Evolutionary conservation across 2,113 vertebrate genomes (phyloP), one percentile per base, ranked within the genome.

Genomic region (Calidris pugnax): DNA sequence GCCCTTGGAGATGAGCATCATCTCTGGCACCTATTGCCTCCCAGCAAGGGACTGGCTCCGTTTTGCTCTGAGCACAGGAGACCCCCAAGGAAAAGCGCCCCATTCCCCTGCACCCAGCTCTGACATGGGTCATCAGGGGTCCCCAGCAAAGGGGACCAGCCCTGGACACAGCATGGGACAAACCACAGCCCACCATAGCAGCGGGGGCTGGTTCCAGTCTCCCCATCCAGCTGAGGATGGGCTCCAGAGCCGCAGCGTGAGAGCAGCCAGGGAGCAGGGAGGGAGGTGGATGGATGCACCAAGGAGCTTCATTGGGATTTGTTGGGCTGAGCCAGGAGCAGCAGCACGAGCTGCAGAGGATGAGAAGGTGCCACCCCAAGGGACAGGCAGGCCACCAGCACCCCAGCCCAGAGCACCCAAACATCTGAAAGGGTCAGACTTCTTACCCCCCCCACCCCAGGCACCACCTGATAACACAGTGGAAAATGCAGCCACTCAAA

Each of bases 11-110:
- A 45, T 2, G 2, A 88, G 26, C 59, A 45, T 45, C 75, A 4
- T 39, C 85, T 10, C 82, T 53, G 32, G 32, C 22, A 1, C 12
- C 0, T 39, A 2, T 33, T 55, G 45, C 56, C 50, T 60, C 57
- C 2, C 1, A 53, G 60, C 19, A 1, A 3, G 7, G 33, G 8
- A n/a, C 23, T 67, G 1, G 0, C 62, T 45, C 4, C 1, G 23
- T 4, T 81, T 53, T 63, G 64, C 77, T 62, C 32, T 0, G 0
- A 63, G 78, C 75, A 6, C 3, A 2, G 59, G 30, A 66, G 26
- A 67, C 3, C 35, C 1, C 0, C 18, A 10, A 45, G 80, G 14
- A 50, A 12, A 47, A 73, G 39, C 0, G 0, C 37, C n/a, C 41
- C 64, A 9, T 63, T 47, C 24, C 50, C 47, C 13, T 0, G 32